phyloP scores from a whole-genome alignment of 2,797 vertebrate species.

The Helarctos malayanus region DNA sequence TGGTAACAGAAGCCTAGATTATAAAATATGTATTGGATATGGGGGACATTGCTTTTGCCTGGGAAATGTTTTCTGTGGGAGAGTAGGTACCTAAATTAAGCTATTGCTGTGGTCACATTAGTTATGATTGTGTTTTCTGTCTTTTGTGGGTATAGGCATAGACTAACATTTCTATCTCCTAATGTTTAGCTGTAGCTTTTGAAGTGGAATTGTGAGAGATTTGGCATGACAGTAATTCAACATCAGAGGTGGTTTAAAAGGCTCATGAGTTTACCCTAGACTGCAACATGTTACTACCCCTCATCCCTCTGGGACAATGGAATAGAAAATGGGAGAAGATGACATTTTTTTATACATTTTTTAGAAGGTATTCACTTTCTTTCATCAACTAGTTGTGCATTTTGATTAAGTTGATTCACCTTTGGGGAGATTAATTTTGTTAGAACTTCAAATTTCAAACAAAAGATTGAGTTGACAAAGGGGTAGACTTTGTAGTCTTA shows the following conservation, averaged over 20 bases:
- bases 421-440: background rate
- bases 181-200: background rate
- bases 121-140: background rate
- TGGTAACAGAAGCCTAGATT: background rate
- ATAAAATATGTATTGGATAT: background rate
- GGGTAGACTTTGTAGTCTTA: background rate
- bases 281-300: background rate
- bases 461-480: background rate
- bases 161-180: background rate
- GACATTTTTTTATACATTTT: background rate
- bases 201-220: background rate
- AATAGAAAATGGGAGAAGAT: background rate
- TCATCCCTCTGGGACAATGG: background rate
- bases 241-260: background rate
- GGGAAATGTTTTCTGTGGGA: background rate
- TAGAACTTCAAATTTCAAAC: background rate
- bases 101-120: background rate
- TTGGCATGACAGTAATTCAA: background rate
- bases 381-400: background rate
- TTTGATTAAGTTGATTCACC: background rate
- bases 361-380: background rate
- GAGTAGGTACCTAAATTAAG: background rate
- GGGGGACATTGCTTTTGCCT: background rate
- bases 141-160: background rate
- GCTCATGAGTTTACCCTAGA: background rate